Evolutionary conservation across 2,797 vertebrate genomes (phyloP).

Genomic region (Myotis daubentonii): DNA sequence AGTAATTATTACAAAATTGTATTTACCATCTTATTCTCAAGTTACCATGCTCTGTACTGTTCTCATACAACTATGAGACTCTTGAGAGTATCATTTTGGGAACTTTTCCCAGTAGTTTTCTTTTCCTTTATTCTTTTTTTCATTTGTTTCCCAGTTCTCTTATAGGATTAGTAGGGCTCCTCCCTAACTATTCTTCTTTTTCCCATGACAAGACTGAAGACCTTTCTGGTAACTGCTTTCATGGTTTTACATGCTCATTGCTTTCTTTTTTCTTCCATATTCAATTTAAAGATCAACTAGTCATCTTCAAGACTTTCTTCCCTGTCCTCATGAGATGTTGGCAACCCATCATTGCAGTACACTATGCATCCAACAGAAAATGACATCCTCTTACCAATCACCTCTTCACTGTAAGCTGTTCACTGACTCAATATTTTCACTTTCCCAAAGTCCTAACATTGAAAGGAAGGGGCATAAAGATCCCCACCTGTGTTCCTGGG

Average conservation of each 20-base stretch:
- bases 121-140: background rate
- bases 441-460: background rate
- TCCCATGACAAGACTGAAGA: background rate
- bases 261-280: background rate
- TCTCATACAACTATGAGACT: background rate
- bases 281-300: background rate
- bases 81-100: background rate
- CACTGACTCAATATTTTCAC: background rate
- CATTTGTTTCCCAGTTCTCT: background rate
- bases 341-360: background rate
- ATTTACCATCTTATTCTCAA: background rate
- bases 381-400: background rate
- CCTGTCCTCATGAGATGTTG: background rate
- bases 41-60: conserved; percentile 12
- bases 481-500: background rate
- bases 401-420: background rate
- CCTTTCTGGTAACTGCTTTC: background rate
- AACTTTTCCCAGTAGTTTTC: background rate
- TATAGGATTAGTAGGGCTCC: background rate
- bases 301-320: background rate
- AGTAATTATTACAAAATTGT: background rate
- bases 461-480: background rate
- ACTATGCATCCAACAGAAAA: background rate
- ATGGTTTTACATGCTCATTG: background rate
- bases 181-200: background rate